Conservation (phyloP, 2,888 invertebrate species). For the Hedychridium roseum region DNA sequence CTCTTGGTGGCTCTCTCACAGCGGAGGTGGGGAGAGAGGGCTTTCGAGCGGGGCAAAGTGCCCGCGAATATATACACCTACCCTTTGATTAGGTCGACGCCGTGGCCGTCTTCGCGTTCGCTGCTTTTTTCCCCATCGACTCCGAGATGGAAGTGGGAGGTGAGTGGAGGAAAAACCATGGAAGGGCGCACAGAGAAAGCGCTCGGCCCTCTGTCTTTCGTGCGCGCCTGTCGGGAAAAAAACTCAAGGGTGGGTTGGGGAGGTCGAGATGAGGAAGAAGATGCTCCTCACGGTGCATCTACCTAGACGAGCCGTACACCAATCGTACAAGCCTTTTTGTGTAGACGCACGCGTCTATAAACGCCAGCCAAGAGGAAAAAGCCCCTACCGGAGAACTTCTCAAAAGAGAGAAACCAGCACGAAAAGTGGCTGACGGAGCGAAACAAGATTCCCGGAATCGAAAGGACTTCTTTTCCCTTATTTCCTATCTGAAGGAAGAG, state of each 20-base stretch:
- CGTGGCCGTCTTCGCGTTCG: conserved; percentile 28
- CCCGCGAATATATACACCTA: conserved; percentile 44
- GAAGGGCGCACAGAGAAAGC: conserved; percentile 14
- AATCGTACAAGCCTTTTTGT: background rate
- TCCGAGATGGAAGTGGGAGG: conserved; percentile 19
- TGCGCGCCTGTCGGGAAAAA: conserved; percentile 4
- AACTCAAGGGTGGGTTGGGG: conserved; percentile 25
- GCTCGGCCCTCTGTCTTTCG: background rate
- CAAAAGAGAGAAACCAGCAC: background rate
- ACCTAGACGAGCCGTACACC: conserved; percentile 16
- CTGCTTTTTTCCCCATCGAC: conserved; percentile 15
- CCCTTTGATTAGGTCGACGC: conserved; percentile 52
- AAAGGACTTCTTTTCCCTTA: background rate
- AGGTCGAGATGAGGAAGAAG: conserved; percentile 37
- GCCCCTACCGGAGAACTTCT: background rate
- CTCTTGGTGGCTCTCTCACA: too few species aligned
- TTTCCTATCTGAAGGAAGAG: too few species aligned
- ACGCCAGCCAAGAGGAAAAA: too few species aligned
- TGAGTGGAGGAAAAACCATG: conserved; percentile 22
- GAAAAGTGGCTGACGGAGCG: background rate
- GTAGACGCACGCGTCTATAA: too few species aligned
- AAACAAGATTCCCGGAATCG: background rate
- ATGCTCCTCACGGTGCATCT: conserved; percentile 29
- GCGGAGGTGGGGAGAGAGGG: conserved; percentile 16
- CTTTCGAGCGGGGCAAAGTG: conserved; percentile 41